A percentile compares a stretch with the other conserved stretches of the same genome.
Conservation (phyloP, 2,888 invertebrate genomes). For the Scrobipalpa costella region DNA sequence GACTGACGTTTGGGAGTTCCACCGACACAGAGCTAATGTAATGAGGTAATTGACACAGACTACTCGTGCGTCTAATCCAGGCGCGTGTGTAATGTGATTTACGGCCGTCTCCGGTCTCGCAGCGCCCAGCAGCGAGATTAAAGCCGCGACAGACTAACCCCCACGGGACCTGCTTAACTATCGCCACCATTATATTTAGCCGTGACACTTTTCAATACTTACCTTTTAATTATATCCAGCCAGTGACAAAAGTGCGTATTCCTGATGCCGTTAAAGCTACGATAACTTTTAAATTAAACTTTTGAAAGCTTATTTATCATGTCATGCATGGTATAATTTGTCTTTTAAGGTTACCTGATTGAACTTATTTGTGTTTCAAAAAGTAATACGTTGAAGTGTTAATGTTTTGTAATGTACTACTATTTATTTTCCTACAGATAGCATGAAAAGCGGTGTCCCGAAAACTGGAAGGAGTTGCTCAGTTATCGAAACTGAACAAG, state of each 20-base stretch:
- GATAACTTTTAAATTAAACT: too few relatives aligned
- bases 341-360: too few relatives aligned
- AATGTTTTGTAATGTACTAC: too few relatives aligned
- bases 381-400: too few relatives aligned
- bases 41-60: constrained; percentile 24
- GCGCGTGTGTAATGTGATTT: constrained; percentile 38
- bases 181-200: constrained; percentile 34
- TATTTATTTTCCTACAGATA: too few relatives aligned
- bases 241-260: not conserved
- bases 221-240: constrained; percentile 1
- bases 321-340: too few relatives aligned
- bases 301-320: too few relatives aligned
- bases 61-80: constrained; percentile 29
- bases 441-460: too few relatives aligned
- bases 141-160: constrained; percentile 35
- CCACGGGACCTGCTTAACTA: constrained; percentile 34
- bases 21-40: not conserved
- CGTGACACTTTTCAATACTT: constrained; percentile 28
- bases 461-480: too few relatives aligned
- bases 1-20: constrained; percentile 7
- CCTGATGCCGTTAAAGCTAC: not conserved
- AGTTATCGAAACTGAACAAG: too few relatives aligned
- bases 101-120: constrained; percentile 33
- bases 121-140: constrained; percentile 42
- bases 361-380: too few relatives aligned